Evolutionary conservation across 2,888 invertebrate species (phyloP), one percentile per base, ranked within the genome.

Genomic region (Mimachlamys varia): DNA sequence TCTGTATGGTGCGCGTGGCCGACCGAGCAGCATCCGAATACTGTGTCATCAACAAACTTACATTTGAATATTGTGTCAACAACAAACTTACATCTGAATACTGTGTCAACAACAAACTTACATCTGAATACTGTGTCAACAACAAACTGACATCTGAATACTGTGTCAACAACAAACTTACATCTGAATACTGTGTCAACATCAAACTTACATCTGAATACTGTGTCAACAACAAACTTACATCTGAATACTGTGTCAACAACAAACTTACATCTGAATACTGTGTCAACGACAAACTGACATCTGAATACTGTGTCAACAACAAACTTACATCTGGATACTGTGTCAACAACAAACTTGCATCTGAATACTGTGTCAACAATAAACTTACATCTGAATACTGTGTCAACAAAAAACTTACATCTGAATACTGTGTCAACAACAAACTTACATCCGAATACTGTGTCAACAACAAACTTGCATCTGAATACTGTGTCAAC

Each of bases 1-100:
- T 99, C 97, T 99, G 99, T 95, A 99, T 99, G 13, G 99, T 99
- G 94, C 99, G 97, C 17, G 99, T 99, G 33, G 99, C 99, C 15
- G 99, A 99, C 93, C 99, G 97, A 0, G 99, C 99, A 0, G 99
- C 99, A 97, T 99, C 99, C 97, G 99, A 99, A 90, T 99, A 96
- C 97, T 98, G 95, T 76, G 76, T 27, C 27, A 76, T 33, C 96
- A 96, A 49, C 90, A 90, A 92, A 92, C 90, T 89, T 90, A 44
- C 99, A n/a, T n/a, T n/a, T 97, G 99, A 99, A 90, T 99, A 96
- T 97, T 98, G 95, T 76, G 76, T 27, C 27, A 76, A 76, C 96
- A 96, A 49, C 90, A 90, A 92, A 92, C 90, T 89, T 90, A 44
- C n/a, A n/a, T n/a, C 99, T 97, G 99, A 99, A 90, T 99, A 96